Conservation (phyloP, 2,113 vertebrate genomes). For the Scomber japonicus region DNA sequence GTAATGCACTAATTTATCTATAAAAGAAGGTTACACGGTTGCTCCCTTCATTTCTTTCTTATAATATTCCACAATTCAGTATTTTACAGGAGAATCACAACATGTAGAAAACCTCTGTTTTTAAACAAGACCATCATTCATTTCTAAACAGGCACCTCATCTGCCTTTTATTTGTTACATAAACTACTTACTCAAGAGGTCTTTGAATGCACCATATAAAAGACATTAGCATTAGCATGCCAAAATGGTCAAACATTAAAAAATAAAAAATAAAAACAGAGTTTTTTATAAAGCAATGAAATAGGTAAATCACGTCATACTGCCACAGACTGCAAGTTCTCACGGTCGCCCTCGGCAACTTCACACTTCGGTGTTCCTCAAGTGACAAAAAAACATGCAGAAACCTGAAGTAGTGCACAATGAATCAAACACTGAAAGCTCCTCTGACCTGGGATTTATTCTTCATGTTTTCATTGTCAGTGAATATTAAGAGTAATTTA, state of each 20-base stretch:
- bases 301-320: neutral
- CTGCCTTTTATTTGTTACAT: too few relatives aligned
- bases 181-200: neutral
- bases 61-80: neutral
- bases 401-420: neutral
- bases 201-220: neutral
- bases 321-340: neutral
- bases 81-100: neutral
- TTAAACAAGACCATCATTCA: neutral
- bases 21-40: conserved; percentile 2
- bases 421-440: neutral
- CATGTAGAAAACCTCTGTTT: neutral
- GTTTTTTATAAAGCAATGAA: too few relatives aligned
- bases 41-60: neutral
- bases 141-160: too few relatives aligned
- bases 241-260: too few relatives aligned
- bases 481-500: conserved; percentile 13
- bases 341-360: neutral
- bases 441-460: neutral
- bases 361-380: neutral
- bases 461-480: neutral
- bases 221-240: too few relatives aligned
- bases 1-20: conserved; percentile 20
- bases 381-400: neutral
- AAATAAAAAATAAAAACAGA: too few relatives aligned